These are phyloP conservation scores for Eleutherodactylus coqui DNA, from an alignment of 2,797 vertebrate species.

Conservation along the genomic window DNA sequence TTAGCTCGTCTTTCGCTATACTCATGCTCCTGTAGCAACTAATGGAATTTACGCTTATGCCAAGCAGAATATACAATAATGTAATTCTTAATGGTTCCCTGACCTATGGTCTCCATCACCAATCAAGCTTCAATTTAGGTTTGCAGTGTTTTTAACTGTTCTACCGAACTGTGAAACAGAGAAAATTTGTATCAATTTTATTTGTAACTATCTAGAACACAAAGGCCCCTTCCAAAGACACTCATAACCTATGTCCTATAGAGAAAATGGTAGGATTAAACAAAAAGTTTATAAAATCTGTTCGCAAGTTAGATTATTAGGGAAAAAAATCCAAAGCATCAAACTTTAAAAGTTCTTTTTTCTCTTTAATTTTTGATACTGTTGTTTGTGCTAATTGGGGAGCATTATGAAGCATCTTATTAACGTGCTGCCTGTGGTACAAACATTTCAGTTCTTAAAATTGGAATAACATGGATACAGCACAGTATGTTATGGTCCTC, in stretches of 20 bases:
- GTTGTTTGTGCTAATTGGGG: not conserved
- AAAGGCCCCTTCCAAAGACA: not conserved
- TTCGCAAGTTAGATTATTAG: not conserved
- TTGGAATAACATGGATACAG: not conserved
- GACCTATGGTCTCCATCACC: constrained; percentile 56
- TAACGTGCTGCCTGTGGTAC: not conserved
- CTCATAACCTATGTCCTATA: not conserved
- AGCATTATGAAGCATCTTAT: not conserved
- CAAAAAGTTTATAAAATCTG: not conserved
- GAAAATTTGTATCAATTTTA: not conserved
- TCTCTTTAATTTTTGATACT: not conserved
- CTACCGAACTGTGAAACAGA: not conserved
- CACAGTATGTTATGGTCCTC: too few relatives aligned
- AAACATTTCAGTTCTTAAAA: not conserved
- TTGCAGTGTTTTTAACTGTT: constrained; percentile 31
- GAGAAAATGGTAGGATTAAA: not conserved
- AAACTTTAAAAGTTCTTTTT: not conserved
- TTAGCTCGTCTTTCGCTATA: constrained; percentile 56
- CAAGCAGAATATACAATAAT: constrained; percentile 64
- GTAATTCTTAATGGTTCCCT: constrained; percentile 62
- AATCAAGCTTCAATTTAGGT: constrained; percentile 57
- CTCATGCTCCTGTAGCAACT: constrained; percentile 60
- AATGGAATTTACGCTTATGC: constrained; percentile 60
- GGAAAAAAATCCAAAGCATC: not conserved
- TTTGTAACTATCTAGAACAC: not conserved